A percentile compares a stretch with the other conserved stretches of the same genome.
These are phyloP conservation scores for Ectobius pallidus DNA, from an alignment of 2,888 invertebrate species.

Conservation along the genomic window DNA sequence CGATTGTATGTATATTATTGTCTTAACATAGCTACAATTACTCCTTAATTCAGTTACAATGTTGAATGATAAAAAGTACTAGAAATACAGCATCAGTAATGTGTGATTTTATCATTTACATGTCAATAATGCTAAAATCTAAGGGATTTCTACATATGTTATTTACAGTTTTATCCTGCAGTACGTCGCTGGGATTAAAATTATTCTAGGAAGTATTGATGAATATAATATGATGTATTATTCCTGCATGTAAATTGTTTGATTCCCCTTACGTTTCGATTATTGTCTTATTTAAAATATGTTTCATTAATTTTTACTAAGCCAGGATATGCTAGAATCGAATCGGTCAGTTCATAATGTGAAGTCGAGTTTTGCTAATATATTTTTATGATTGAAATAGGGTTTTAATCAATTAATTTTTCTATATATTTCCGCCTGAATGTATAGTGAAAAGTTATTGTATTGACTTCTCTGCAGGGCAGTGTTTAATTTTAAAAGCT, in stretches of 20 bases:
- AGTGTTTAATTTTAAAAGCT: too few species aligned
- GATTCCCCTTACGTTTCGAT: background rate
- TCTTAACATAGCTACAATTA: background rate
- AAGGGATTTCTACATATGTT: background rate
- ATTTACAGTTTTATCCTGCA: background rate
- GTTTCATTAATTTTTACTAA: too few species aligned
- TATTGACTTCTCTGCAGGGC: too few species aligned
- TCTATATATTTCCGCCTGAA: too few species aligned
- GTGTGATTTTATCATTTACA: background rate
- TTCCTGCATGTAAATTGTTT: background rate
- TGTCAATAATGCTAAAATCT: background rate
- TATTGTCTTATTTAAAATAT: too few species aligned
- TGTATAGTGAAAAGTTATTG: too few species aligned
- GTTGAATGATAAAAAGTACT: constrained; percentile 8
- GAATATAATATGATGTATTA: background rate
- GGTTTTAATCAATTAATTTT: too few species aligned
- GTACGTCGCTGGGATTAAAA: background rate
- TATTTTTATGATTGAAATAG: too few species aligned
- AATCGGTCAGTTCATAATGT: too few species aligned
- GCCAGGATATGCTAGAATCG: too few species aligned
- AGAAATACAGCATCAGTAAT: constrained; percentile 4
- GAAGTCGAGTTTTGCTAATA: too few species aligned
- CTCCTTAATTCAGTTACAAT: constrained; percentile 5
- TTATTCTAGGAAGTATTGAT: background rate
- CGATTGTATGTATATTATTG: constrained; percentile 2